Base-by-base conservation (phyloP, 1,140 invertebrate genomes). In the Brachionus asplanchnoidis region DNA sequence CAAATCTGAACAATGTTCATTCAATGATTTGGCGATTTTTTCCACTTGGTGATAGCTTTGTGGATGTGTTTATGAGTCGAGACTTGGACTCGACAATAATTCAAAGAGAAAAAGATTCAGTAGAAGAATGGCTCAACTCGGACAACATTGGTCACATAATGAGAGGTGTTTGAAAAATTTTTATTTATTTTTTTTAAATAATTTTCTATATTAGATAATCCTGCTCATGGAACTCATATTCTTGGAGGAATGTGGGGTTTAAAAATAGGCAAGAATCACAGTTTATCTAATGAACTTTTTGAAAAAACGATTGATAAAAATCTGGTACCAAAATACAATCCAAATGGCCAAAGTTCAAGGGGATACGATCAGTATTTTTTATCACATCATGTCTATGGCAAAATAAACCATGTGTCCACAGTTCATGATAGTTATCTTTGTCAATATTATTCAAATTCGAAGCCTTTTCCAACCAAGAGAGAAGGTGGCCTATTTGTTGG, bases 161-260 rank as follows among this genome's bases (percentile, higher is more conserved):
- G 78, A 40, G 78, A 40, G 66, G 66, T 68, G 4, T 7, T 56
- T 7, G n/a, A 23, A 56, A 56, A 23, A 56, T 17, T 17, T 8
- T n/a, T 0, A 60, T 60, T 60, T 17, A 7, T 56, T 56, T 20
- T 20, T 2, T 8, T 26, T 53, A 20, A 17, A 60, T 32, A 36
- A 28, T 68, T 32, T n/a, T 68, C 36, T 36, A n/a, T 6, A 23
- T 12, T 68, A 68, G 78, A 82, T 66, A 44, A 82, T 66, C 78
- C 78, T 0, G 11, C 1, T 23, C 78, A 82, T 82, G 12, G n/a
- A 11, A 53, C 42, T 60, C 78, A 50, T 11, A 82, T 82, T n/a
- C 78, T 82, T 60, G 78, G 78, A 40, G 46, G 46, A 82, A 82
- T 82, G 44, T 82, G 78, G 78, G 50, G 78, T 40, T 32, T 82